These are phyloP conservation scores for Argya squamiceps DNA, from an alignment of 2,797 vertebrate species.

Conservation along the genomic window DNA sequence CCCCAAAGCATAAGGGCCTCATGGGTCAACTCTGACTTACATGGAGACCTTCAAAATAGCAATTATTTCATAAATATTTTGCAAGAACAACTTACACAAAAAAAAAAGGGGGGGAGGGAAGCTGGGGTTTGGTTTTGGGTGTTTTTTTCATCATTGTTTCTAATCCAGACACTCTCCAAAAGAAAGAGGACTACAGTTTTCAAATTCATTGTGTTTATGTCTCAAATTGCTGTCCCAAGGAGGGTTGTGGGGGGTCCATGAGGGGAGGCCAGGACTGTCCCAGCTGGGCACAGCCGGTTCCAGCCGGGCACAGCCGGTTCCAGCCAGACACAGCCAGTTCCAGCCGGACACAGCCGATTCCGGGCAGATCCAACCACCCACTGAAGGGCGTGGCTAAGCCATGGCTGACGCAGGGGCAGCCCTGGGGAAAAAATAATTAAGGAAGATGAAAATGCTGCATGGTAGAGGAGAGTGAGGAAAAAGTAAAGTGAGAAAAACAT, in stretches of 20 bases:
- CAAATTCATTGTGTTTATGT: not conserved
- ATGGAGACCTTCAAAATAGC: not conserved
- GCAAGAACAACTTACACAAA: not conserved
- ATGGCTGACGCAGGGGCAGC: rapidly evolving
- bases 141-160: not conserved
- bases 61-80: not conserved
- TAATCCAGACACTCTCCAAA: not conserved
- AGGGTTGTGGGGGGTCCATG: rapidly evolving
- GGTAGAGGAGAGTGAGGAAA: not conserved
- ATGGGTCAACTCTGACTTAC: not conserved
- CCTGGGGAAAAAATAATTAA: not conserved
- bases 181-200: not conserved
- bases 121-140: rapidly evolving
- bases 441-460: not conserved
- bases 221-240: not conserved
- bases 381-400: rapidly evolving
- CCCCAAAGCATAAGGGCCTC: not conserved
- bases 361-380: rapidly evolving
- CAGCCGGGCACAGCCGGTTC: rapidly evolving
- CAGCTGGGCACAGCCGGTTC: rapidly evolving
- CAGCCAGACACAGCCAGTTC: rapidly evolving
- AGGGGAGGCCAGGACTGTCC: rapidly evolving
- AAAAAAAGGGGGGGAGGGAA: not conserved
- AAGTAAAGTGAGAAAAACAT: not conserved
- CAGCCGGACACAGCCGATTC: not conserved